A percentile compares a stretch with the other conserved stretches of the same genome.
phyloP scores from a whole-genome alignment of 2,113 vertebrate species.

The Apus apus region DNA sequence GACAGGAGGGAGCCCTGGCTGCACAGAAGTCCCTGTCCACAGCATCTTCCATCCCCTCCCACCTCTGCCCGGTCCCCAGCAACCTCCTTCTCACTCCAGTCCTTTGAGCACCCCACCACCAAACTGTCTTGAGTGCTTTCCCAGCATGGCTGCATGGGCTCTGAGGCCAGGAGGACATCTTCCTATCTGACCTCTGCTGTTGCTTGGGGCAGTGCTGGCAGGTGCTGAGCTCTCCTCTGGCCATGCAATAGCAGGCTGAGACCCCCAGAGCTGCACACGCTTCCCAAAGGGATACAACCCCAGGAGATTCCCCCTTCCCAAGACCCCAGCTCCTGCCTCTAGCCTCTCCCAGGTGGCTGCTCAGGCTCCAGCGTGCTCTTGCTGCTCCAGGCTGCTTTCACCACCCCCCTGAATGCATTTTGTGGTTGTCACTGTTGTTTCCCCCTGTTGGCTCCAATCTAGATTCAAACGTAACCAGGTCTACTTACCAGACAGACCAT shows the following conservation, averaged over 20 bases:
- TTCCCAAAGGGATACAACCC: not conserved
- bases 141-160: constrained; percentile 39
- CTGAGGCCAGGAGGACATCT: not conserved
- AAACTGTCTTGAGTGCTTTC: not conserved
- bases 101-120: not conserved
- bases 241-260: not conserved
- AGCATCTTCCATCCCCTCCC: not conserved
- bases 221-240: constrained; percentile 17
- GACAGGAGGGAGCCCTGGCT: constrained; percentile 33
- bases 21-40: not conserved
- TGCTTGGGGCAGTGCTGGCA: not conserved
- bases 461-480: constrained; percentile 77
- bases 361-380: not conserved
- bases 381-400: constrained; percentile 27
- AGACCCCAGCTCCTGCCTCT: not conserved
- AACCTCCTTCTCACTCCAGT: not conserved
- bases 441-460: constrained; percentile 36
- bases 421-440: constrained; percentile 54
- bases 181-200: constrained; percentile 11
- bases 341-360: not conserved
- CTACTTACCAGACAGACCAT: constrained; percentile 64
- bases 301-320: not conserved
- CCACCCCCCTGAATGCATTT: constrained; percentile 33
- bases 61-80: not conserved
- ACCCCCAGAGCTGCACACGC: not conserved